Base-by-base conservation (phyloP, 2,888 invertebrate species). In the Pimpla rufipes region DNA sequence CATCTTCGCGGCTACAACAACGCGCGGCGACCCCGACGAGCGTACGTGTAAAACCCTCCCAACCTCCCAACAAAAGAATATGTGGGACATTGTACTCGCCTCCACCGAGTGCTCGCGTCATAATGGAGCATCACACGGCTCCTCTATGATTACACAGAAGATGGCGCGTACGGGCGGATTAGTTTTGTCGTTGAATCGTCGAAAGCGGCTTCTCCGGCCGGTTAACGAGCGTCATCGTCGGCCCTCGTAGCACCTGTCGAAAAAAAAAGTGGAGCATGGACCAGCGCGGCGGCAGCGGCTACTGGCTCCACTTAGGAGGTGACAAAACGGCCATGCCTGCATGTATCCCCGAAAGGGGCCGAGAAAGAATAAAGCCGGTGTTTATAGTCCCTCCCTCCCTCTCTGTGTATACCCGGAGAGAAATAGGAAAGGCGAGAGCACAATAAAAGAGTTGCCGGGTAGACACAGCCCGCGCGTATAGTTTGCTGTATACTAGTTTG, bases 191-290 rank as follows among this genome's bases (percentile, higher is more conserved):
- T 29, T 74, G 68, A 68, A 35, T 74, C 45, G 29, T 68, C 74
- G 59, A 77, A 81, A 73, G 64, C 57, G 57, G 11, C 35, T 16
- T 16, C 66, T 80, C 74, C 37, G 50, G 59, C n/a, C 64, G 64
- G 62, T 82, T 82, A 82, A 78, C 74, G 74, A 79, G 78, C 82
- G 62, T 74, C 82, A 74, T 78, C 75, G 50, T 73, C 70, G 66
- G 29, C 62, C 11, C 16, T 42, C 35, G 18, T 10, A 40, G 64
- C 82, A 82, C 81, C 81, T 82, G 78, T 82, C 81, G 71, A 29
- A 29, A 29, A 29, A 67, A 74, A 82, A 82, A 78, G 68, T 82
- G 81, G 81, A 78, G 74, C 77, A 59, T 29, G 29, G n/a, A n/a
- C n/a, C n/a, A n/a, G n/a, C n/a, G n/a, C n/a, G n/a, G n/a, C n/a